These are phyloP conservation scores for Brachyptera putata DNA, from an alignment of 2,888 invertebrate species.

Conservation along the genomic window DNA sequence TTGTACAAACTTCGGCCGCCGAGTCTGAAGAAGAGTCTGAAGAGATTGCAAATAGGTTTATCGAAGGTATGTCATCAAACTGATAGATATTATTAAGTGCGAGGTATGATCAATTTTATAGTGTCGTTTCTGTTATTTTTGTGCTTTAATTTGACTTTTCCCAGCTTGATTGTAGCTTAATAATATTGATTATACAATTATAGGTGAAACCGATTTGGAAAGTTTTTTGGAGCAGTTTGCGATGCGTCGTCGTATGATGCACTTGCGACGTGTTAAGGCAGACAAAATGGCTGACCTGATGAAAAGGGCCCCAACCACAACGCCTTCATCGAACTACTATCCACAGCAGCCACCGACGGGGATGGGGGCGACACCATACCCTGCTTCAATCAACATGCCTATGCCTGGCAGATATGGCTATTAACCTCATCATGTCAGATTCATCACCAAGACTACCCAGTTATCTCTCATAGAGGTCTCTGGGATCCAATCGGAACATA, in stretches of 20 bases:
- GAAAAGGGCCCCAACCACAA: constrained; percentile 44
- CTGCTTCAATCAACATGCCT: constrained; percentile 69
- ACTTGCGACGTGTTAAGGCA: constrained; percentile 81
- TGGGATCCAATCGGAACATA: too few species aligned
- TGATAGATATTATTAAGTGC: too few species aligned
- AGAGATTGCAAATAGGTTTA: constrained; percentile 71
- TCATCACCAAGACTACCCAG: too few species aligned
- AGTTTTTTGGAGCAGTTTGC: constrained; percentile 83
- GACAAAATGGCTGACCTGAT: constrained; percentile 71
- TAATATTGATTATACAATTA: too few species aligned
- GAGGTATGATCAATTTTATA: too few species aligned
- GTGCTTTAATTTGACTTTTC: too few species aligned
- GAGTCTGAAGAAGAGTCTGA: constrained; percentile 94
- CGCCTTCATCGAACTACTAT: constrained; percentile 36
- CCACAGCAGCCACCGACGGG: constrained; percentile 42
- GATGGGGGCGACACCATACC: constrained; percentile 57
- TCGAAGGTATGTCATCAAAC: too few species aligned
- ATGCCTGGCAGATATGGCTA: constrained; percentile 52
- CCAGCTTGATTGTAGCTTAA: too few species aligned
- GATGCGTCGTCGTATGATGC: constrained; percentile 68
- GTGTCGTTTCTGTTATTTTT: too few species aligned
- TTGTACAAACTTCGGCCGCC: constrained; percentile 86
- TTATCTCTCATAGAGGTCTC: too few species aligned
- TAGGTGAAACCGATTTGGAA: constrained; percentile 66
- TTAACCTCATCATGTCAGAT: too few species aligned